These are phyloP conservation scores for Etheostoma cragini DNA, from an alignment of 2,113 vertebrate species.

Conservation along the genomic window DNA sequence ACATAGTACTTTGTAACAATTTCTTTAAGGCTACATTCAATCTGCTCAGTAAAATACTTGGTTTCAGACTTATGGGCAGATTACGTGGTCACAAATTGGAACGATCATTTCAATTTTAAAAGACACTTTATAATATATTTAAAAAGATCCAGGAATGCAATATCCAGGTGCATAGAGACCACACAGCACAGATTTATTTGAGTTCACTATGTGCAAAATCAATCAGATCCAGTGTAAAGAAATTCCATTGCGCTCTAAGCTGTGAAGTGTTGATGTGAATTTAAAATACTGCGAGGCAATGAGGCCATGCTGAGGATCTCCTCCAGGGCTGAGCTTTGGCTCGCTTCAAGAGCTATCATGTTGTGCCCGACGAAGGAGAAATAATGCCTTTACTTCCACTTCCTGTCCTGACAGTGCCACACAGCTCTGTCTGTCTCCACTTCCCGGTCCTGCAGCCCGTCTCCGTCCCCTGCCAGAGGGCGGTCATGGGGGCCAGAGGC, in stretches of 20 bases:
- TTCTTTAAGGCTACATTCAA: too few relatives aligned
- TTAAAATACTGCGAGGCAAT: slow-evolving; percentile 59
- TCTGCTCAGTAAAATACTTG: too few relatives aligned
- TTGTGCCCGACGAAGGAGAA: slow-evolving; percentile 67
- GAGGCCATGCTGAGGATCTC: slow-evolving; percentile 45
- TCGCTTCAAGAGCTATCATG: slow-evolving; percentile 65
- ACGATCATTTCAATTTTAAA: too few relatives aligned
- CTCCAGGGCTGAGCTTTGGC: slow-evolving; percentile 43
- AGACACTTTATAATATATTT: too few relatives aligned
- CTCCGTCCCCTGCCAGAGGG: slow-evolving; percentile 32
- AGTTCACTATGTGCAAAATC: slow-evolving; percentile 48
- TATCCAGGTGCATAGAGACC: slow-evolving; percentile 7
- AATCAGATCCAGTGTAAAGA: slow-evolving; percentile 50
- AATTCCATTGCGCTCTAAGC: slow-evolving; percentile 39
- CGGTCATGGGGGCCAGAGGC: slow-evolving; percentile 62
- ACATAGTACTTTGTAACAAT: too few relatives aligned
- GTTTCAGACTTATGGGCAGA: too few relatives aligned
- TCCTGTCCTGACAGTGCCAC: slow-evolving; percentile 63
- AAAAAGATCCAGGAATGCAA: slow-evolving; percentile 19
- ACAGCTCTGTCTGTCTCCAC: slow-evolving; percentile 36
- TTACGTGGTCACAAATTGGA: background rate
- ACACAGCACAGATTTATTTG: slow-evolving; percentile 39
- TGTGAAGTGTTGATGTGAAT: slow-evolving; percentile 60
- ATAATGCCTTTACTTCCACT: slow-evolving; percentile 68
- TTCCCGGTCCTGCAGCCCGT: slow-evolving; percentile 14